These are phyloP conservation scores for Drosophila mauritiana DNA, from an alignment of 1,140 invertebrate genomes.

Conservation along the genomic window DNA sequence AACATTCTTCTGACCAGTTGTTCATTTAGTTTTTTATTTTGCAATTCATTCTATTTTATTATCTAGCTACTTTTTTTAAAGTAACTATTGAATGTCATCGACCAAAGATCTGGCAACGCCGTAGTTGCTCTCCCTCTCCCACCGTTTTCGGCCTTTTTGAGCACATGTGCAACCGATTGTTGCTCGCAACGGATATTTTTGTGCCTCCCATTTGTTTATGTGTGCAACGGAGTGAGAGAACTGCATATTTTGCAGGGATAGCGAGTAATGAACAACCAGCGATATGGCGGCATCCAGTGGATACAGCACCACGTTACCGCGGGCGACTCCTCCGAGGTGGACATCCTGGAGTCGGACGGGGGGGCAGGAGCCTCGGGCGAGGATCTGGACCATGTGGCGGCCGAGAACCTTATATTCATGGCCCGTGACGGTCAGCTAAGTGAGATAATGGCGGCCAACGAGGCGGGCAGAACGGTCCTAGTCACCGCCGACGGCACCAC, in stretches of 20 bases:
- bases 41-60: neutral
- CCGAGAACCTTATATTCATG: conserved; percentile 87
- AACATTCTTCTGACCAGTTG: too few relatives aligned
- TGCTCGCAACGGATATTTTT: conserved; percentile 37
- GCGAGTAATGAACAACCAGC: conserved; percentile 70
- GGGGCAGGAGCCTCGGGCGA: conserved; percentile 47
- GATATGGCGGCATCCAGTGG: conserved; percentile 79
- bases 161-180: conserved; percentile 76
- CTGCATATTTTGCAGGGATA: conserved; percentile 30
- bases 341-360: conserved; percentile 52
- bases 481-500: conserved; percentile 84
- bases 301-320: conserved; percentile 71
- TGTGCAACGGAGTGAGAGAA: conserved; percentile 12
- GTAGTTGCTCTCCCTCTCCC: conserved; percentile 45
- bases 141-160: conserved; percentile 29
- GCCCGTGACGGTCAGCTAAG: conserved; percentile 85
- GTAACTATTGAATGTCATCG: neutral
- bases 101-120: conserved; percentile 51
- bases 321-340: conserved; percentile 56
- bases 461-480: conserved; percentile 83
- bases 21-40: too few relatives aligned
- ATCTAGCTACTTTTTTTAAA: neutral
- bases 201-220: conserved; percentile 28
- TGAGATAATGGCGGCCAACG: conserved; percentile 73
- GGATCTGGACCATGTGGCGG: conserved; percentile 86